Conservation (phyloP, 2,797 vertebrate genomes). For the Sebastes melanostomus region DNA sequence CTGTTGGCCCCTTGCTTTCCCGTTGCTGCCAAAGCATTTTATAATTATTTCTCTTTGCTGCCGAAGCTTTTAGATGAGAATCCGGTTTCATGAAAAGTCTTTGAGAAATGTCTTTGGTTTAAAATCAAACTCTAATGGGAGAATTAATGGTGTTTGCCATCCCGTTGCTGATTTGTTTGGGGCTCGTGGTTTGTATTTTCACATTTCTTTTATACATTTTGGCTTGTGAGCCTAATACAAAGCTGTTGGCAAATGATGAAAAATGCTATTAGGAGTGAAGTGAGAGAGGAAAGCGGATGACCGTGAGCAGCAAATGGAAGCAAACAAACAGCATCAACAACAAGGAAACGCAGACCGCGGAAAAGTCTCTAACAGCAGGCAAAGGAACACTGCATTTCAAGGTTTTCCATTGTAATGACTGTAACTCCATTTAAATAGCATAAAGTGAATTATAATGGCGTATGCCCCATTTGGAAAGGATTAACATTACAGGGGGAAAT, state of each 20-base stretch:
- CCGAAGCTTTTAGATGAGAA: neutral
- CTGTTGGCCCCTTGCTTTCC: neutral
- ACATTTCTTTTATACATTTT: neutral
- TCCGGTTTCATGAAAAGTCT: neutral
- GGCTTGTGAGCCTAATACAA: slow-evolving; percentile 4
- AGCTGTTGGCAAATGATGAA: neutral
- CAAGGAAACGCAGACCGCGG: neutral
- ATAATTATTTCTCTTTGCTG: neutral
- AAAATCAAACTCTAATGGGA: slow-evolving; percentile 17
- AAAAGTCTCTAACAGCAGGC: neutral
- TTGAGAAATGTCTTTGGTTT: neutral
- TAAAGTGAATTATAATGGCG: neutral
- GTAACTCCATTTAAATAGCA: neutral
- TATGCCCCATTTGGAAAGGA: neutral
- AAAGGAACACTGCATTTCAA: neutral
- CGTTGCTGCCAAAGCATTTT: neutral
- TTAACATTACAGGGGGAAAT: neutral
- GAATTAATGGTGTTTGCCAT: slow-evolving; percentile 14
- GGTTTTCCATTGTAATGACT: neutral
- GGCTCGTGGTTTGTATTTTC: slow-evolving; percentile 3
- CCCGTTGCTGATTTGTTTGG: neutral
- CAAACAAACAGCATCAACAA: neutral
- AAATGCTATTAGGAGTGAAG: slow-evolving; percentile 17
- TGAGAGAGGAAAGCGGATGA: neutral
- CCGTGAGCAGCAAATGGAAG: neutral